These are phyloP conservation scores for Nomia melanderi DNA, from an alignment of 1,140 invertebrate genomes.

Conservation along the genomic window DNA sequence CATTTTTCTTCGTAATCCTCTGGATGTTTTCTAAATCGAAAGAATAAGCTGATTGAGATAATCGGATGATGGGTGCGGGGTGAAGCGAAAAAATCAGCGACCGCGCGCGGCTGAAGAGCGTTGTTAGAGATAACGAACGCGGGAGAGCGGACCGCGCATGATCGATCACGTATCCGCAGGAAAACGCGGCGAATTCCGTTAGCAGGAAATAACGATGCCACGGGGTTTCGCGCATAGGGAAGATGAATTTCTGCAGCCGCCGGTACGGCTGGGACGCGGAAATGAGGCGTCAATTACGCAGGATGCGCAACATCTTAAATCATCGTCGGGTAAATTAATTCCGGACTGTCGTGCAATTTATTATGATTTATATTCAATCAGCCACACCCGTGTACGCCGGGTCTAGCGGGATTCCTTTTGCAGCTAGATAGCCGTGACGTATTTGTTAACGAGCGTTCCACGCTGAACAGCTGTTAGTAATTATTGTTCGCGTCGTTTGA, in stretches of 20 bases:
- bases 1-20: too few relatives aligned
- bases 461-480: neutral
- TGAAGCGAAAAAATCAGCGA: neutral
- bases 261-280: slow-evolving; percentile 40
- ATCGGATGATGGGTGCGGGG: neutral
- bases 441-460: neutral
- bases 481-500: neutral
- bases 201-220: slow-evolving; percentile 24
- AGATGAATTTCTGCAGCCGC: slow-evolving; percentile 51
- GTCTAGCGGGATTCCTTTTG: slow-evolving; percentile 30
- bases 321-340: slow-evolving; percentile 56
- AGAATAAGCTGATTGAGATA: too few relatives aligned
- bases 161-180: slow-evolving; percentile 37
- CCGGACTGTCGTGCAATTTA: slow-evolving; percentile 52
- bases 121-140: slow-evolving; percentile 21
- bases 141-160: neutral
- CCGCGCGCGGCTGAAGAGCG: neutral
- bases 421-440: neutral
- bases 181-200: slow-evolving; percentile 35
- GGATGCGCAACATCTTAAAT: slow-evolving; percentile 48
- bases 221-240: neutral
- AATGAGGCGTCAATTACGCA: slow-evolving; percentile 59
- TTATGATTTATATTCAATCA: slow-evolving; percentile 60
- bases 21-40: too few relatives aligned
- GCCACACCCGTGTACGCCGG: slow-evolving; percentile 33